Conservation (phyloP, 2,797 vertebrate genomes). For the Sciaenops ocellatus region DNA sequence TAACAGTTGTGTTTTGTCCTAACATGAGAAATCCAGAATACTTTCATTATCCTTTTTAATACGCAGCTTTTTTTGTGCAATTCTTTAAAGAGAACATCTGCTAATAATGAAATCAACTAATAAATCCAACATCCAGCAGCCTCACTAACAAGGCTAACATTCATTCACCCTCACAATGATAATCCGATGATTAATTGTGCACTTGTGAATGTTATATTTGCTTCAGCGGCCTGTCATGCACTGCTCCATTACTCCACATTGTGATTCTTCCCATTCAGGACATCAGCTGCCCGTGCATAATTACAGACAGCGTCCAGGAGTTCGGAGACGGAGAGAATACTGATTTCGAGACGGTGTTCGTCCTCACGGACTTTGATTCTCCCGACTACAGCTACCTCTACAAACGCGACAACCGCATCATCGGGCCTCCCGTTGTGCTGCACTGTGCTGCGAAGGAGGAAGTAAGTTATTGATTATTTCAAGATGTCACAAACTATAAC, state of each 20-base stretch:
- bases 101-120: not conserved
- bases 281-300: slow-evolving; percentile 89
- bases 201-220: not conserved
- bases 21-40: not conserved
- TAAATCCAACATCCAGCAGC: not conserved
- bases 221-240: not conserved
- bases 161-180: not conserved
- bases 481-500: not conserved
- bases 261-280: slow-evolving; percentile 82
- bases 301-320: slow-evolving; percentile 88
- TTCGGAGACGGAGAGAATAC: slow-evolving; percentile 89
- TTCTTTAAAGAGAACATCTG: not conserved
- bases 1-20: not conserved
- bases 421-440: slow-evolving; percentile 94
- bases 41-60: too few relatives aligned
- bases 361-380: slow-evolving; percentile 91
- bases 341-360: slow-evolving; percentile 92
- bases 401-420: slow-evolving; percentile 91
- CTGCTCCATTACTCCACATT: not conserved
- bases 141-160: slow-evolving; percentile 31
- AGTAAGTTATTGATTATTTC: slow-evolving; percentile 77
- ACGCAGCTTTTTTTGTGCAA: not conserved
- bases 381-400: slow-evolving; percentile 89
- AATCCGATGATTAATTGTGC: slow-evolving; percentile 1
- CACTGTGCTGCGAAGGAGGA: slow-evolving; percentile 90